Evolutionary conservation across 2,888 invertebrate genomes (phyloP).

Genomic region (Leptinotarsa peninsularis): DNA sequence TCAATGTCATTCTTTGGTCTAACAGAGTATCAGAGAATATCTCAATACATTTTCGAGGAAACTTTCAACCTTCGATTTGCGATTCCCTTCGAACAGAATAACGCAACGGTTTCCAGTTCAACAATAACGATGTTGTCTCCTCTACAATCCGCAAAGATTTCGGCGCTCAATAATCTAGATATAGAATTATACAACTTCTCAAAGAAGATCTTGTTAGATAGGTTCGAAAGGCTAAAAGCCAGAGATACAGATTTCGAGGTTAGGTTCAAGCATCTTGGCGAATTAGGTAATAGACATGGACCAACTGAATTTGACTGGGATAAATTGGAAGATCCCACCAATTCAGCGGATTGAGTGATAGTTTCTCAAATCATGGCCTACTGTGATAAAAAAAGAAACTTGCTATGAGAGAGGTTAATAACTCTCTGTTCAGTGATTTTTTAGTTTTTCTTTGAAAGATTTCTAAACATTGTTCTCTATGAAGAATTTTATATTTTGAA

Average conservation of each 20-base stretch:
- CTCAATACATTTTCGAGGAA: slow-evolving; percentile 94
- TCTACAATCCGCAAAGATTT: slow-evolving; percentile 81
- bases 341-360: slow-evolving; percentile 31
- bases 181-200: slow-evolving; percentile 94
- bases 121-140: slow-evolving; percentile 82
- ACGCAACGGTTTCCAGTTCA: slow-evolving; percentile 87
- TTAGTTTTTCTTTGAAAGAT: background rate
- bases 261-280: slow-evolving; percentile 87
- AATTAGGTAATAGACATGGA: slow-evolving; percentile 79
- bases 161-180: slow-evolving; percentile 87
- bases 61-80: slow-evolving; percentile 92
- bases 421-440: background rate
- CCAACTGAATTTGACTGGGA: slow-evolving; percentile 92
- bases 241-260: slow-evolving; percentile 85
- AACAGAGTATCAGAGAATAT: slow-evolving; percentile 92
- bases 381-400: slow-evolving; percentile 12
- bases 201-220: slow-evolving; percentile 85
- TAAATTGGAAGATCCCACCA: slow-evolving; percentile 76
- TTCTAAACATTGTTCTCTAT: too few species aligned
- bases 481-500: too few species aligned
- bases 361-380: slow-evolving; percentile 5
- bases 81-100: slow-evolving; percentile 92
- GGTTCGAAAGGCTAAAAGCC: slow-evolving; percentile 84
- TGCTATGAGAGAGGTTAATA: background rate
- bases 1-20: slow-evolving; percentile 98